A percentile compares a stretch with the other conserved stretches of the same genome.
phyloP scores from a whole-genome alignment of 2,888 invertebrate genomes.

The Drosophila picticornis region DNA sequence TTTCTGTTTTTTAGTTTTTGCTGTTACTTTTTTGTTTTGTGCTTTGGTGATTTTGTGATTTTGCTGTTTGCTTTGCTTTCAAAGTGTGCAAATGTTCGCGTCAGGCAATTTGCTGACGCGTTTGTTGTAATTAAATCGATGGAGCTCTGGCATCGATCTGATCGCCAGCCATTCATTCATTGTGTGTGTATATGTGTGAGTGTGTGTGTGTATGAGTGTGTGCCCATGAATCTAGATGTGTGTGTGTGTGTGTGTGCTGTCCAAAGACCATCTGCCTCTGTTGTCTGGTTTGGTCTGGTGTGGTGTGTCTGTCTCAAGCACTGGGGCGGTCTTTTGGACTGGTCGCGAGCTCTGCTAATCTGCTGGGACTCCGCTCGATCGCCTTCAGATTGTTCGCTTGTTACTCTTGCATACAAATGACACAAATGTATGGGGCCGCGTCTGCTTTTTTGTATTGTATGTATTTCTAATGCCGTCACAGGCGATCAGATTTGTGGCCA shows the following conservation, averaged over 20 bases:
- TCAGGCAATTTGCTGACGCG: slow-evolving; percentile 82
- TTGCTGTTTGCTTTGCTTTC: slow-evolving; percentile 61
- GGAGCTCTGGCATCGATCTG: slow-evolving; percentile 73
- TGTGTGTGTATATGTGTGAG: slow-evolving; percentile 62
- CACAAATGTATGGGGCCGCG: slow-evolving; percentile 78
- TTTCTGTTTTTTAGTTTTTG: slow-evolving; percentile 29
- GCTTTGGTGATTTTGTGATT: slow-evolving; percentile 43
- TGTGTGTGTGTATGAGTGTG: slow-evolving; percentile 52
- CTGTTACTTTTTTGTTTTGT: slow-evolving; percentile 28
- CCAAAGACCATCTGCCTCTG: slow-evolving; percentile 54
- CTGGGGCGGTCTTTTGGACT: slow-evolving; percentile 75
- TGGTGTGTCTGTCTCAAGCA: slow-evolving; percentile 35
- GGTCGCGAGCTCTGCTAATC: slow-evolving; percentile 65
- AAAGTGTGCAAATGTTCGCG: slow-evolving; percentile 82
- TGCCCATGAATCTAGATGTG: slow-evolving; percentile 71
- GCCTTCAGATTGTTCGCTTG: slow-evolving; percentile 69
- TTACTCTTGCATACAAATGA: slow-evolving; percentile 84
- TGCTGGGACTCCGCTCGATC: slow-evolving; percentile 72
- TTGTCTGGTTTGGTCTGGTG: slow-evolving; percentile 11
- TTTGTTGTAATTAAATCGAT: slow-evolving; percentile 82
- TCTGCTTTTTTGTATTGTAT: slow-evolving; percentile 72
- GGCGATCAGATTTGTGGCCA: slow-evolving; percentile 75
- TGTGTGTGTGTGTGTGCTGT: slow-evolving; percentile 68
- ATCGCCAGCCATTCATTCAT: slow-evolving; percentile 77
- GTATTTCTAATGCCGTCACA: slow-evolving; percentile 80